Percentiles rank a stretch among this genome's conserved stretches.
These are phyloP conservation scores for Lepidostoma basale DNA, from an alignment of 1,140 invertebrate species.

Conservation along the genomic window DNA sequence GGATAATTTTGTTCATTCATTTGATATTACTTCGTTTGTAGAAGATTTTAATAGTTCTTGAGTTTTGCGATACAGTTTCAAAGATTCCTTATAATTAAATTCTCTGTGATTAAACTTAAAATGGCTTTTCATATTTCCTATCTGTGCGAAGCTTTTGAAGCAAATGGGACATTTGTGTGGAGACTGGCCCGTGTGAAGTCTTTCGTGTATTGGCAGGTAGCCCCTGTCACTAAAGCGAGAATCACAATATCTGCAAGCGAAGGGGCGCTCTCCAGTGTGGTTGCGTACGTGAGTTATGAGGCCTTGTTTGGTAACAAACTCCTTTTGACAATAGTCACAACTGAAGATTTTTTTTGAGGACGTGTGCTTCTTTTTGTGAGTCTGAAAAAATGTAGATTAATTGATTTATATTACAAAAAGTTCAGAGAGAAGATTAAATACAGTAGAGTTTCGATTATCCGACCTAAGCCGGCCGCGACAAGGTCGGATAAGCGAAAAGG, in stretches of 20 bases:
- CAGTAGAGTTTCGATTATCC: no score
- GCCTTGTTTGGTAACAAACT: constrained; percentile 46
- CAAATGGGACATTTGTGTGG: constrained; percentile 58
- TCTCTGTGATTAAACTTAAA: constrained; percentile 45
- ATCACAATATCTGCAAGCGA: constrained; percentile 47
- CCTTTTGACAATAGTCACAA: constrained; percentile 54
- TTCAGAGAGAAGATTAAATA: no score
- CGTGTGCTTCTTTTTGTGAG: no score
- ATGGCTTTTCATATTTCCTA: constrained; percentile 46
- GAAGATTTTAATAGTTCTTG: no score
- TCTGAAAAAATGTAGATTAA: no score
- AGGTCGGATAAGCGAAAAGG: no score
- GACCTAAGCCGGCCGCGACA: no score
- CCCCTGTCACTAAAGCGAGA: constrained; percentile 40
- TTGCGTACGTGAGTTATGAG: constrained; percentile 43
- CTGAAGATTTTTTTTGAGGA: no score
- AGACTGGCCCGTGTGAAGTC: constrained; percentile 66
- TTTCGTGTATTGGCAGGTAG: constrained; percentile 60
- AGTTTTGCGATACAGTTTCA: no score
- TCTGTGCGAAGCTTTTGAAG: constrained; percentile 51
- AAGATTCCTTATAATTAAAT: constrained; percentile 23
- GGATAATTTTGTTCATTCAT: no score
- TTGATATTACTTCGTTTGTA: no score
- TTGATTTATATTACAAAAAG: no score
- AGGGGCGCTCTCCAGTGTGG: constrained; percentile 46